These are phyloP conservation scores for Mustela nigripes DNA, from an alignment of 2,113 vertebrate genomes.

Conservation along the genomic window DNA sequence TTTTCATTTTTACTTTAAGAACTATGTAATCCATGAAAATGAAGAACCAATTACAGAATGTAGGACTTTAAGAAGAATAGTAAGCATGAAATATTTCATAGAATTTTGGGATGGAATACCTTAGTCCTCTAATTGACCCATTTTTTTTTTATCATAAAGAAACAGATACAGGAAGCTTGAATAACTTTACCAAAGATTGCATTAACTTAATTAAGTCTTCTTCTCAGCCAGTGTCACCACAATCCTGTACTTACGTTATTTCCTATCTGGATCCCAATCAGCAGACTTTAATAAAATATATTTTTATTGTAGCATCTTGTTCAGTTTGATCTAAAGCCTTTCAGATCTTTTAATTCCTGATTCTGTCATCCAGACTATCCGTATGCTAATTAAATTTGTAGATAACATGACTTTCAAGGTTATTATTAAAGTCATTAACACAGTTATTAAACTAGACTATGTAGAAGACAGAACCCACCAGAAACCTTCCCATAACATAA, in stretches of 20 bases:
- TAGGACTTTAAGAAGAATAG: background rate
- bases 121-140: background rate
- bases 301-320: conserved; percentile 1
- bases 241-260: background rate
- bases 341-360: background rate
- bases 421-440: background rate
- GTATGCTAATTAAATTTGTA: background rate
- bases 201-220: background rate
- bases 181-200: background rate
- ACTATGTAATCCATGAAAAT: background rate
- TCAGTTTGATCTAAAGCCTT: background rate
- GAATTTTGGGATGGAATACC: background rate
- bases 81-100: background rate
- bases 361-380: background rate
- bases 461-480: background rate
- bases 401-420: background rate
- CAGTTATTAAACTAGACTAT: background rate
- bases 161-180: background rate
- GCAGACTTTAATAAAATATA: background rate
- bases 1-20: conserved; percentile 56
- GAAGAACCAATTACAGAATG: background rate
- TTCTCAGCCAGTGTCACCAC: background rate
- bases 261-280: background rate
- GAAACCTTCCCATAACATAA: background rate
- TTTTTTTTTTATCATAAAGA: background rate